Evolutionary conservation across 1,140 invertebrate species (phyloP), one percentile per base, ranked within the genome.

Genomic region (Probaryconus sp.): DNA sequence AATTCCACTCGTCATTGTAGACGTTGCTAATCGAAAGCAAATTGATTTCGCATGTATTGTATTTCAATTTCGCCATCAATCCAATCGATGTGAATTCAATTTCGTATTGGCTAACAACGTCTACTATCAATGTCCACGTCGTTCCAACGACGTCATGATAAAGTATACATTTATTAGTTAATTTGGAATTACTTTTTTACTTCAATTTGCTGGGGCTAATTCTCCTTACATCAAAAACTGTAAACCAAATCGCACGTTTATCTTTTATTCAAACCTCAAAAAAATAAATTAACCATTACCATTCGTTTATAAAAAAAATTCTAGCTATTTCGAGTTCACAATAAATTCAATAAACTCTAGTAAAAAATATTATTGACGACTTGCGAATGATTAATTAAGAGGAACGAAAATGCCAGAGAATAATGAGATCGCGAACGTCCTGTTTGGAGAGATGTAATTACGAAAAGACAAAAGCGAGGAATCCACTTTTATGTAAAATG

Each of bases 401-500:
- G 17, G 7, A 48, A 56, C 5, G 24, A 13, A 30, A 43, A 31
- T 13, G 18, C 11, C 17, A 40, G 18, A 48, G 38, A 30, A 43
- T n/a, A 16, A n/a, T 16, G 31, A 17, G 31, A 61, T 37, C 30
- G 40, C 33, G 33, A 43, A 42, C 48, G 30, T 56, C 37, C 24
- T 71, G 51, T 64, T 63, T 64, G 48, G 45, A 60, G 26, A 64
- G 55, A 55, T 53, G 26, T 73, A 73, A 65, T 67, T 73, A 61
- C 24, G 16, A 24, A 2, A 38, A 56, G 48, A 67, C 63, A 67
- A 63, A 48, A 33, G 38, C 38, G 18, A 24, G 11, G 42, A 37
- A 67, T 55, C 42, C 28, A 31, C 61, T 61, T 60, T 53, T 38
- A 61, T 55, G 28, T 35, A 56, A 47, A 67, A 35, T 13, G 4